phyloP scores from a whole-genome alignment of 1,140 invertebrate species.

The Rhagoletis zephyria region DNA sequence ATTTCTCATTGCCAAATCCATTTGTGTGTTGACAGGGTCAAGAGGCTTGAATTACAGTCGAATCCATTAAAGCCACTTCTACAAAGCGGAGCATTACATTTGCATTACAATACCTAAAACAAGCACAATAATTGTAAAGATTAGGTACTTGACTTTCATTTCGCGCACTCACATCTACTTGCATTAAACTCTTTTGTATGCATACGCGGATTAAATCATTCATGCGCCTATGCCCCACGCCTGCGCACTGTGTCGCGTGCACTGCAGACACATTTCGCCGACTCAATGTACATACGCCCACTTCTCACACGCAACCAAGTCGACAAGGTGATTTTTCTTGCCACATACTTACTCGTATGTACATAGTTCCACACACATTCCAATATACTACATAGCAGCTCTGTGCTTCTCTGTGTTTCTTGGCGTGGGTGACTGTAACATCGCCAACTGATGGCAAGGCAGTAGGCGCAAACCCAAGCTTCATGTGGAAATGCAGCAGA shows the following conservation, averaged over 20 bases:
- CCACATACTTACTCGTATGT: neutral
- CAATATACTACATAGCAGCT: neutral
- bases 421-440: slow-evolving; percentile 41
- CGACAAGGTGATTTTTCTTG: neutral
- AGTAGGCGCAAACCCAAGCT: neutral
- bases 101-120: slow-evolving; percentile 45
- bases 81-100: neutral
- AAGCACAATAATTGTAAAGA: slow-evolving; percentile 20
- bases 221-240: neutral
- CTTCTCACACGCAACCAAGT: slow-evolving; percentile 11
- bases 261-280: neutral
- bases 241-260: slow-evolving; percentile 13
- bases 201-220: neutral
- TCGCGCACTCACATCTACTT: neutral
- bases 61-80: neutral
- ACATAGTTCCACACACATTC: neutral
- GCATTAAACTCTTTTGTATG: neutral
- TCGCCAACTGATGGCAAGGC: neutral
- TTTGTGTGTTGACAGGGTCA: neutral
- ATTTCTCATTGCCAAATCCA: neutral
- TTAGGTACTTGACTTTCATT: neutral
- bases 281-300: slow-evolving; percentile 8
- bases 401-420: neutral
- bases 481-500: neutral
- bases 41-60: slow-evolving; percentile 1